These are phyloP conservation scores for Chloebia gouldiae DNA, from an alignment of 2,113 vertebrate species.

Conservation along the genomic window DNA sequence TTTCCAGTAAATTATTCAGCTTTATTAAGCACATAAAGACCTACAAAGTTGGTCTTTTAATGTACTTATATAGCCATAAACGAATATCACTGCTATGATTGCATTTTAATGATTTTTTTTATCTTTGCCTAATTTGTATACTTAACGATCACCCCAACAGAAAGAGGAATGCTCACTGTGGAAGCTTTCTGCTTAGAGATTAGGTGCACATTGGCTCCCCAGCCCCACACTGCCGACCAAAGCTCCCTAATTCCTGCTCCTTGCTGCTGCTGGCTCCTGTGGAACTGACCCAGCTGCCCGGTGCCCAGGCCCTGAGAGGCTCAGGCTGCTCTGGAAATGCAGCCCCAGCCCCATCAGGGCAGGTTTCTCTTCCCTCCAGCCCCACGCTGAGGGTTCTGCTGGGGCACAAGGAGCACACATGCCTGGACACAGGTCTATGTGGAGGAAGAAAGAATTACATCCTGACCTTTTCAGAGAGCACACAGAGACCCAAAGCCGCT, in stretches of 20 bases:
- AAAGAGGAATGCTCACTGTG: not conserved
- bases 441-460: not conserved
- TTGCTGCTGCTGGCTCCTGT: not conserved
- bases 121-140: slow-evolving; percentile 66
- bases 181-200: not conserved
- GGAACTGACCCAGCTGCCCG: not conserved
- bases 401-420: not conserved
- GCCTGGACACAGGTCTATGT: not conserved
- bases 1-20: slow-evolving; percentile 54
- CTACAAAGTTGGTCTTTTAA: slow-evolving; percentile 56
- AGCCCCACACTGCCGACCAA: not conserved
- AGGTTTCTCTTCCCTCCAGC: not conserved
- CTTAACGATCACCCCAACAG: slow-evolving; percentile 39
- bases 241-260: not conserved
- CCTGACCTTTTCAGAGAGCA: not conserved
- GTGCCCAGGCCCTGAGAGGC: not conserved
- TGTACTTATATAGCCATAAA: slow-evolving; percentile 66
- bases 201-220: not conserved
- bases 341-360: not conserved
- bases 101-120: slow-evolving; percentile 70
- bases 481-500: not conserved
- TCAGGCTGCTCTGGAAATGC: not conserved
- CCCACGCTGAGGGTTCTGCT: not conserved
- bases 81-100: slow-evolving; percentile 67
- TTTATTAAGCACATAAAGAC: slow-evolving; percentile 73